These are phyloP conservation scores for Agrochola macilenta DNA, from an alignment of 2,888 invertebrate species.

Conservation along the genomic window DNA sequence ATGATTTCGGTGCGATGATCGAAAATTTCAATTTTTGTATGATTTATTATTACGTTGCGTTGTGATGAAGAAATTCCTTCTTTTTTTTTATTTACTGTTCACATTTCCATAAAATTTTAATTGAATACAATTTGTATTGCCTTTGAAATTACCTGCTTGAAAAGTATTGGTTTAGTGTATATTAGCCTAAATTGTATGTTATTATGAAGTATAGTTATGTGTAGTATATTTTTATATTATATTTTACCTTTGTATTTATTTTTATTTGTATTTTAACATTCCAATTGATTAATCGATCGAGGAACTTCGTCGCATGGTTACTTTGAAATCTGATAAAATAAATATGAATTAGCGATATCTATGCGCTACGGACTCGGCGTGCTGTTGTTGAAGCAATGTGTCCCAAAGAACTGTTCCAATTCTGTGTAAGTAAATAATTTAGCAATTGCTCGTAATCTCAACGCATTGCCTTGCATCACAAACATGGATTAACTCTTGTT, in stretches of 20 bases:
- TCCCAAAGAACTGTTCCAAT: too few relatives aligned
- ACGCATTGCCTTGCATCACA: slow-evolving; percentile 6
- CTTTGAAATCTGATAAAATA: slow-evolving; percentile 21
- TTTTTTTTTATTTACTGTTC: slow-evolving; percentile 27
- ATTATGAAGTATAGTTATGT: slow-evolving; percentile 47
- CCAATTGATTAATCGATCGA: slow-evolving; percentile 55
- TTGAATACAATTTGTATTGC: slow-evolving; percentile 48
- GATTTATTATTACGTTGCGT: slow-evolving; percentile 46
- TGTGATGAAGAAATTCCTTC: slow-evolving; percentile 53
- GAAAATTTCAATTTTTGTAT: slow-evolving; percentile 63
- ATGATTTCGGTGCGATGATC: slow-evolving; percentile 61
- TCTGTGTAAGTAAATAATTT: too few relatives aligned
- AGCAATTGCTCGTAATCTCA: neutral
- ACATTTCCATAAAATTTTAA: slow-evolving; percentile 50
- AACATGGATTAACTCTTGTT: neutral
- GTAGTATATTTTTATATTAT: slow-evolving; percentile 65
- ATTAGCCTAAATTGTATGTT: slow-evolving; percentile 56
- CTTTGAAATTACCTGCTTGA: slow-evolving; percentile 58
- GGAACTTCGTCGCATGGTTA: slow-evolving; percentile 32
- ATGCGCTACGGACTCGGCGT: neutral
- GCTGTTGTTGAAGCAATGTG: neutral
- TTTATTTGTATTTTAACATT: slow-evolving; percentile 66
- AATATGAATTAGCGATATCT: slow-evolving; percentile 6
- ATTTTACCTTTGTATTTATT: slow-evolving; percentile 61
- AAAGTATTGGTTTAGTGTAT: slow-evolving; percentile 62